Evolutionary conservation across 2,888 invertebrate genomes (phyloP).

Genomic region (Alcis repandata): DNA sequence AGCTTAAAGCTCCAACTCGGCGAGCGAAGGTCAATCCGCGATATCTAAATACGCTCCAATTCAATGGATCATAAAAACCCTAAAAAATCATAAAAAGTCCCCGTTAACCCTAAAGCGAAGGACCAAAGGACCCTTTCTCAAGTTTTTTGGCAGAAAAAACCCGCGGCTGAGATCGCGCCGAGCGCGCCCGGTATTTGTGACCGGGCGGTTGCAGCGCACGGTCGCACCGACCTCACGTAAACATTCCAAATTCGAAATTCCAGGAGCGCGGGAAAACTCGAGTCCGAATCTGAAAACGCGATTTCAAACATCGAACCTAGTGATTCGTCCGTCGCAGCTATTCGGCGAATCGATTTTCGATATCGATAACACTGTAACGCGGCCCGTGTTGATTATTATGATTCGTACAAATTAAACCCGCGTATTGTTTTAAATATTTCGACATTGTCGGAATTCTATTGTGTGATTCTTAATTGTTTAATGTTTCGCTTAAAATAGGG

Average conservation of each 20-base stretch:
- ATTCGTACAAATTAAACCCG: constrained; percentile 75
- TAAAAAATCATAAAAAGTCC: constrained; percentile 49
- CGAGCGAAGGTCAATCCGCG: constrained; percentile 61
- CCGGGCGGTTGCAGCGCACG: constrained; percentile 78
- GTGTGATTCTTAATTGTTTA: constrained; percentile 79
- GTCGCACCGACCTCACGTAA: constrained; percentile 70
- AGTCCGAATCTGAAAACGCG: constrained; percentile 51
- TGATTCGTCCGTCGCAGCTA: constrained; percentile 53
- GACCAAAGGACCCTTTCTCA: constrained; percentile 78
- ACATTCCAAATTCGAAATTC: constrained; percentile 59
- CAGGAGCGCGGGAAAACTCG: constrained; percentile 82
- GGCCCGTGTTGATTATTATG: constrained; percentile 77
- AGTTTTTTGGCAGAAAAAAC: constrained; percentile 83
- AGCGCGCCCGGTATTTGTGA: constrained; percentile 74
- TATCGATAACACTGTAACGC: constrained; percentile 66
- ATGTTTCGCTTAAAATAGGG: constrained; percentile 73
- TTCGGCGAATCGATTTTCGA: constrained; percentile 60
- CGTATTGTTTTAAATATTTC: constrained; percentile 80
- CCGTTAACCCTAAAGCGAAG: constrained; percentile 78
- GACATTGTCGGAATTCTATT: constrained; percentile 80
- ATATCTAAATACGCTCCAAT: constrained; percentile 59
- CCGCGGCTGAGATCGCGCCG: constrained; percentile 62
- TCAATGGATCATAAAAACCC: constrained; percentile 58
- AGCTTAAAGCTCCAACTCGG: constrained; percentile 43
- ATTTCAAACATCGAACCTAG: constrained; percentile 51